A percentile compares a stretch with the other conserved stretches of the same genome.
Conservation (phyloP, 2,113 vertebrate genomes). For the Zeus faber region DNA sequence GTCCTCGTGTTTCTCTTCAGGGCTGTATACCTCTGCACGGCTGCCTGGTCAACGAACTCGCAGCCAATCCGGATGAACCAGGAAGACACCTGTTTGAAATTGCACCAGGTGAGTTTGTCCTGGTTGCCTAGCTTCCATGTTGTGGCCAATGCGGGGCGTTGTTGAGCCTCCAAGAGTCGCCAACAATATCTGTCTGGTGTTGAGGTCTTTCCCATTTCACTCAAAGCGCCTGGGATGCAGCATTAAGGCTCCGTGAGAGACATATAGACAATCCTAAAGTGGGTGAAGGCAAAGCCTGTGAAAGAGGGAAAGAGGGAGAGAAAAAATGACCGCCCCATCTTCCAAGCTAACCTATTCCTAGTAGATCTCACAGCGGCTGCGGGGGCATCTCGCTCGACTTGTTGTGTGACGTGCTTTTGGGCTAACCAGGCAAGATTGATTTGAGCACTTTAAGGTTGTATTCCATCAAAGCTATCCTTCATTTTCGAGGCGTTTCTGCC, state of each 20-base stretch:
- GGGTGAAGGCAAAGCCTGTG: too few relatives aligned
- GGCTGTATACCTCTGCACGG: constrained; percentile 88
- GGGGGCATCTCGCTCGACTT: not conserved
- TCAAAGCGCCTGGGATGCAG: too few relatives aligned
- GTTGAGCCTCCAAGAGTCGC: too few relatives aligned
- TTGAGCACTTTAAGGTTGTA: not conserved
- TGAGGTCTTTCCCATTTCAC: too few relatives aligned
- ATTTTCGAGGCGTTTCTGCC: not conserved
- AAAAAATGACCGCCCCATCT: constrained; percentile 19
- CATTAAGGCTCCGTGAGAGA: too few relatives aligned
- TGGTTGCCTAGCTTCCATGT: too few relatives aligned
- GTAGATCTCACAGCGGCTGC: constrained; percentile 16
- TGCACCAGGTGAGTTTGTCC: constrained; percentile 82
- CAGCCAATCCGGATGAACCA: constrained; percentile 83
- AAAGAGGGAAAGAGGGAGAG: not conserved
- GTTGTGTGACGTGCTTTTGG: not conserved
- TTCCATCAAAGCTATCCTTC: not conserved
- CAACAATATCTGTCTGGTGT: too few relatives aligned
- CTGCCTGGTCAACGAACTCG: constrained; percentile 82
- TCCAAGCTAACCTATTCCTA: constrained; percentile 4
- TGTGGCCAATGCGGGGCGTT: too few relatives aligned
- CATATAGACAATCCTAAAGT: too few relatives aligned
- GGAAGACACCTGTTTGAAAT: constrained; percentile 90
- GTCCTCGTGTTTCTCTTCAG: constrained; percentile 65
- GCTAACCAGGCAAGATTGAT: not conserved